These are phyloP conservation scores for Conchocele bisecta DNA, from an alignment of 2,888 invertebrate genomes.

Conservation along the genomic window DNA sequence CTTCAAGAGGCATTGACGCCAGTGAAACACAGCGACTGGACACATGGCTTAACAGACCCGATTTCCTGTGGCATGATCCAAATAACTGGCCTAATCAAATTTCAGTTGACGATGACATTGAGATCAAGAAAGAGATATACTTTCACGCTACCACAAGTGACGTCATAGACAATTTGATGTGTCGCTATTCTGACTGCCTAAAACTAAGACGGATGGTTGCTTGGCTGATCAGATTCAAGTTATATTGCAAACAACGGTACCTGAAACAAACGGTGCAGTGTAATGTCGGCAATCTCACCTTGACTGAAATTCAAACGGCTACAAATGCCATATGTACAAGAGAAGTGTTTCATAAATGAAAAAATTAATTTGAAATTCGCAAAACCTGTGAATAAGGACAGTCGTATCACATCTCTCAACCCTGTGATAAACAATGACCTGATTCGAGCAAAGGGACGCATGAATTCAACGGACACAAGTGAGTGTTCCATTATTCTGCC, in stretches of 20 bases:
- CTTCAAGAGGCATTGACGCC: conserved; percentile 25
- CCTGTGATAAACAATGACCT: conserved; percentile 8
- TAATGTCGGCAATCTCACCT: conserved; percentile 9
- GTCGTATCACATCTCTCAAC: conserved; percentile 7
- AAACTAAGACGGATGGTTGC: conserved; percentile 10
- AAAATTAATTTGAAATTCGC: neutral
- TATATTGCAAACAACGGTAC: conserved; percentile 9
- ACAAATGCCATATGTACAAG: conserved; percentile 15
- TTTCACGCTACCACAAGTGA: conserved; percentile 9
- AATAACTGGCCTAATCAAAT: conserved; percentile 21
- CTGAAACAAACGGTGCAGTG: conserved; percentile 1
- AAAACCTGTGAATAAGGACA: conserved; percentile 17
- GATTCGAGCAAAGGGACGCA: neutral
- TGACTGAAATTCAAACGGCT: conserved; percentile 14
- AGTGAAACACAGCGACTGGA: neutral
- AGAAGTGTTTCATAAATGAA: neutral
- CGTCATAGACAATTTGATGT: neutral
- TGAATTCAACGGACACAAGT: neutral
- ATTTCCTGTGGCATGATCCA: conserved; percentile 10
- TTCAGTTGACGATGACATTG: conserved; percentile 13
- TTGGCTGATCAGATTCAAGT: conserved; percentile 16
- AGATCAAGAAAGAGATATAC: conserved; percentile 24
- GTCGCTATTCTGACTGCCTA: conserved; percentile 8
- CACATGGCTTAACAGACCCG: conserved; percentile 14
- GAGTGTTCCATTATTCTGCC: conserved; percentile 1